Base-by-base conservation (phyloP, 1,140 invertebrate species). In the Diorhabda elongata region DNA sequence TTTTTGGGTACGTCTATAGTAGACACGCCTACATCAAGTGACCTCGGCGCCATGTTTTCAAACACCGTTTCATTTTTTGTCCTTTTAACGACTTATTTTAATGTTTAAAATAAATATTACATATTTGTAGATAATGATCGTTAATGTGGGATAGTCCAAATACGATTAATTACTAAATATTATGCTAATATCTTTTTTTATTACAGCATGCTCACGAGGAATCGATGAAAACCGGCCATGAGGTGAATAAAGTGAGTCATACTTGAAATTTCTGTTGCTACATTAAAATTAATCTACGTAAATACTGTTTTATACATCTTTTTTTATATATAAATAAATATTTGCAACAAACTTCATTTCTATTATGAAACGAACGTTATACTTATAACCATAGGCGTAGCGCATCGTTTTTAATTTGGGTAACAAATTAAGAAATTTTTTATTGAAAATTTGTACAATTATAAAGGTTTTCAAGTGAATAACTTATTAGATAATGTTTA, bases 201-300 rank as follows among this genome's bases (percentile, higher is more conserved):
- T 83, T 82, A 61, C 81, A 83, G 83, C 81, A 83, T 76, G 75
- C 80, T 59, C 78, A 81, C 73, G 81, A 83, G 73, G 81, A 78
- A 44, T 66, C 79, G 42, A 72, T 71, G 44, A 79, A 77, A 73
- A 77, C 78, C 72, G 75, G 75, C 70, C 70, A 78, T 64, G 78
- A 77, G 70, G 76, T 77, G 70, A 81, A 79, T 74, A 81, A 80
- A 76, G 81, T 82, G 77, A 81, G 74, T 26, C 26, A 26, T 26
- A 26, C 26, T 26, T 26, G 1, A 26, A 26, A 26, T 26, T 26
- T 26, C 26, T 26, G 26, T 26, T 26, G 26, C 26, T 26, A 26
- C 26, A 26, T 26, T 26, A 26, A 26, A 26, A 26, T 26, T 26
- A 26, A 26, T 26, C 26, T 26, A 26, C 26, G 26, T 26, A 26